Evolutionary conservation across 2,797 vertebrate species (phyloP).

Genomic region (Myotis pilosus): DNA sequence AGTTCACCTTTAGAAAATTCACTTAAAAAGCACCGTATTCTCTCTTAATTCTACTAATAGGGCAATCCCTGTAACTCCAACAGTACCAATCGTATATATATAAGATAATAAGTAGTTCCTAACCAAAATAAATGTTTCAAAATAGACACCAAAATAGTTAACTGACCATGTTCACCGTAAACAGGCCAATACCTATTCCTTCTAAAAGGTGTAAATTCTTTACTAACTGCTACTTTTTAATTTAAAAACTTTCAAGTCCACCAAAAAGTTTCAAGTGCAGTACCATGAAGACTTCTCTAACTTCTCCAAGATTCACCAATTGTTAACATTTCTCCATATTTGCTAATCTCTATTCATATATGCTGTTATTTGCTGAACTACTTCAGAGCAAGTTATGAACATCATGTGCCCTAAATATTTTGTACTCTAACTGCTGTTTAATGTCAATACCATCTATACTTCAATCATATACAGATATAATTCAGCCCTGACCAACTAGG

Average conservation of each 20-base stretch:
- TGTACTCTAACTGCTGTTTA: constrained; percentile 2
- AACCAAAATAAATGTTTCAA: background rate
- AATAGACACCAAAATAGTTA: background rate
- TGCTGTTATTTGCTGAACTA: background rate
- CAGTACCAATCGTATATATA: background rate
- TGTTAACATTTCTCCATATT: background rate
- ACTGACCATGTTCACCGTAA: background rate
- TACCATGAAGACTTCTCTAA: background rate
- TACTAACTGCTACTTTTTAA: background rate
- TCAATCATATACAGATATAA: background rate
- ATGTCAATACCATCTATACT: background rate
- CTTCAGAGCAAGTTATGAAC: background rate
- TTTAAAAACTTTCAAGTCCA: background rate
- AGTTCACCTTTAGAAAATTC: constrained; percentile 16
- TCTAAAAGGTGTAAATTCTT: background rate
- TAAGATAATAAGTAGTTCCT: background rate
- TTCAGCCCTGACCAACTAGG: background rate
- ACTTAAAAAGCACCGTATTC: background rate
- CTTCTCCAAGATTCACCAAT: background rate
- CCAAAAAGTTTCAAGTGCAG: background rate
- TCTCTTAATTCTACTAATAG: background rate
- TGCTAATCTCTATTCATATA: background rate
- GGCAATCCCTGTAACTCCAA: background rate
- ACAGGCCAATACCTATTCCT: background rate
- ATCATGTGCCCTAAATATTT: background rate